A percentile compares a stretch with the other conserved stretches of the same genome.
These are phyloP conservation scores for Crotalus tigris DNA, from an alignment of 2,113 vertebrate species.

Conservation along the genomic window DNA sequence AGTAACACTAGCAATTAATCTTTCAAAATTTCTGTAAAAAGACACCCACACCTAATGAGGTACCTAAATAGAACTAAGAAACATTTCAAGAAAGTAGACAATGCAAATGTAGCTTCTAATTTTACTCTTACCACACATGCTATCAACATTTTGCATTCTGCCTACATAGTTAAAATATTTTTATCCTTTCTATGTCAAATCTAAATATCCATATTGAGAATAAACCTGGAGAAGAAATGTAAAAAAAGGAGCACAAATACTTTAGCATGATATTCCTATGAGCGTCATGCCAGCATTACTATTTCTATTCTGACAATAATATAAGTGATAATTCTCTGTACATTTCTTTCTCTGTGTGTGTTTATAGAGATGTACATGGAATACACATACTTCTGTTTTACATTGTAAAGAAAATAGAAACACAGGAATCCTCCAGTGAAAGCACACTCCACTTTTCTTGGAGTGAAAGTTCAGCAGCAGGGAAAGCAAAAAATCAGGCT, in stretches of 20 bases:
- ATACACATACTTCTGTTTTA: neutral
- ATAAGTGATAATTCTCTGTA: neutral
- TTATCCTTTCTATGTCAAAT: slow-evolving; percentile 22
- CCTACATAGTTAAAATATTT: slow-evolving; percentile 10
- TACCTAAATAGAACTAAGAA: slow-evolving; percentile 8
- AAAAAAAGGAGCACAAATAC: neutral
- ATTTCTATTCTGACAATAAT: neutral
- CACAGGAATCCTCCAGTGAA: neutral
- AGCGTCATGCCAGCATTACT: neutral
- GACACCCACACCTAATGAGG: neutral
- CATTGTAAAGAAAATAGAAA: neutral
- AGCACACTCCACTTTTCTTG: neutral
- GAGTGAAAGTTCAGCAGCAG: neutral
- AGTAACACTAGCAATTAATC: neutral
- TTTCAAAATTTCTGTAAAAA: slow-evolving; percentile 25
- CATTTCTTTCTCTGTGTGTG: neutral
- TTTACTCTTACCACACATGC: slow-evolving; percentile 6
- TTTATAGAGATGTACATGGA: neutral
- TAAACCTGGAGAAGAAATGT: neutral
- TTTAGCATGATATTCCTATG: neutral
- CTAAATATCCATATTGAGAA: slow-evolving; percentile 25
- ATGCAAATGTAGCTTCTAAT: slow-evolving; percentile 18
- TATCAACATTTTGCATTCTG: slow-evolving; percentile 5
- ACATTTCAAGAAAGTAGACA: slow-evolving; percentile 12
- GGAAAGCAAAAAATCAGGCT: neutral